phyloP scores from a whole-genome alignment of 2,113 vertebrate species.

The Malurus cyaneus region DNA sequence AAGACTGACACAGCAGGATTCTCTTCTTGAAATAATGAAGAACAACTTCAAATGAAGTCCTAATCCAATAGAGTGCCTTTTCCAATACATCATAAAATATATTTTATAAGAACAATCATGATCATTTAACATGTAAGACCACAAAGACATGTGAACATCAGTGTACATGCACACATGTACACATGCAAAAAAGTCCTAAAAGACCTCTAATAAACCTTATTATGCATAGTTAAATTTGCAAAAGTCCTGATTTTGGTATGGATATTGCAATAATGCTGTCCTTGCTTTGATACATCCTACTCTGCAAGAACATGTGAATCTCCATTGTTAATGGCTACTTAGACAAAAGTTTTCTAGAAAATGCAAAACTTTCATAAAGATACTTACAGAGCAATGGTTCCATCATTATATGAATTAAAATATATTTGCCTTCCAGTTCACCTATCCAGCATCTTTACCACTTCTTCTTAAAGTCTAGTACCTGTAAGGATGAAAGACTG shows the following conservation, averaged over 20 bases:
- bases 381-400: not conserved
- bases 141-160: not conserved
- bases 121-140: not conserved
- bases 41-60: not conserved
- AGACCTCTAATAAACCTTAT: not conserved
- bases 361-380: not conserved
- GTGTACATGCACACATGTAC: not conserved
- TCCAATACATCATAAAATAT: not conserved
- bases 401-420: not conserved
- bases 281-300: not conserved
- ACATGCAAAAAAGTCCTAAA: not conserved
- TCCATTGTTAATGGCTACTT: not conserved
- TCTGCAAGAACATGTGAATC: not conserved
- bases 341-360: not conserved
- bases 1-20: not conserved
- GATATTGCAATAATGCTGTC: not conserved
- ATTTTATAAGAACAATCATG: not conserved
- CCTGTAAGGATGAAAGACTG: not conserved
- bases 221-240: not conserved
- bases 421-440: not conserved
- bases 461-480: constrained; percentile 12
- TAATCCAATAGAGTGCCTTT: not conserved
- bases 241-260: not conserved
- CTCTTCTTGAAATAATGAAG: not conserved
- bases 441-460: not conserved